Evolutionary conservation across 1,140 invertebrate species (phyloP).

Genomic region (Megathymus violae): DNA sequence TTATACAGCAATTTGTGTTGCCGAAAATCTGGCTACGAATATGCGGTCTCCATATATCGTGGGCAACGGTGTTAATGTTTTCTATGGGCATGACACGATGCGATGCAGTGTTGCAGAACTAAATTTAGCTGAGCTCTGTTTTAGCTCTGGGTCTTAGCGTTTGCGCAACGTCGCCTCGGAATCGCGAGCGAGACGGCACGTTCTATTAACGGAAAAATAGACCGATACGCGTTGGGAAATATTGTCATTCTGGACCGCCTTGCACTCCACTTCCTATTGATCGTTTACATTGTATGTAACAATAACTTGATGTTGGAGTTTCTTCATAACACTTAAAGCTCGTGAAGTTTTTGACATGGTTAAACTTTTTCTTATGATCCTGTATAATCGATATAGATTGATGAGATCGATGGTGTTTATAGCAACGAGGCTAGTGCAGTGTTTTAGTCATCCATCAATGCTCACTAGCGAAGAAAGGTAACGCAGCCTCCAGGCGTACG

Average conservation of each 20-base stretch:
- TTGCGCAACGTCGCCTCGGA: conserved; percentile 69
- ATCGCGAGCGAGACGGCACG: conserved; percentile 56
- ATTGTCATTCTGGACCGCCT: conserved; percentile 47
- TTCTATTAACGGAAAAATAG: conserved; percentile 80
- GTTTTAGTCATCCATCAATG: too few species aligned
- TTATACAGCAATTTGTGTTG: conserved; percentile 80
- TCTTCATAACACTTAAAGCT: neutral
- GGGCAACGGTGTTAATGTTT: conserved; percentile 73
- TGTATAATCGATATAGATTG: too few species aligned
- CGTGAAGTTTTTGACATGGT: too few species aligned
- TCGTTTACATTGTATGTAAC: conserved; percentile 13
- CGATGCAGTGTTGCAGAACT: conserved; percentile 80
- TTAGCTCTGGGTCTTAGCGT: conserved; percentile 68
- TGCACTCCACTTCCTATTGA: conserved; percentile 25
- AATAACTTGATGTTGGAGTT: neutral
- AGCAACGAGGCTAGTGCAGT: too few species aligned
- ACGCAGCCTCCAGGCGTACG: too few species aligned
- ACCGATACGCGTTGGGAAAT: conserved; percentile 58
- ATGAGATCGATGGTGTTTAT: too few species aligned
- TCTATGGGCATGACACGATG: conserved; percentile 70
- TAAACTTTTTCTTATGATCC: too few species aligned
- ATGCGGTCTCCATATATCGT: conserved; percentile 78
- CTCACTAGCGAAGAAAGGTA: too few species aligned
- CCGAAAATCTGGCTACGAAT: conserved; percentile 78
- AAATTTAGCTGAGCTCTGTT: conserved; percentile 75